Evolutionary conservation across 2,888 invertebrate species (phyloP).

Genomic region (Lacanobia oleracea): DNA sequence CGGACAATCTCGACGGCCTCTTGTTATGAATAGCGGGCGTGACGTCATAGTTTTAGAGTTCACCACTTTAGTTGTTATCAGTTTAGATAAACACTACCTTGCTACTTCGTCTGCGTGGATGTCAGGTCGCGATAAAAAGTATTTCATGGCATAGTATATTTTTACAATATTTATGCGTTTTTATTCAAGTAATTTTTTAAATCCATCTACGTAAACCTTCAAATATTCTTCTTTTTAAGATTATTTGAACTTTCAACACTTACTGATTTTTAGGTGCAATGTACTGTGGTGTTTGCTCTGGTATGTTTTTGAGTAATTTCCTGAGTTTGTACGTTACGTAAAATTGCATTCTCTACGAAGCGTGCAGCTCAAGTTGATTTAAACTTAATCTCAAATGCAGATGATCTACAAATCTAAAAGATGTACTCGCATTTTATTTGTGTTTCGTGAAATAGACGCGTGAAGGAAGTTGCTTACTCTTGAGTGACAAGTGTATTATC

Average conservation of each 20-base stretch:
- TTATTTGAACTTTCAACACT: too few relatives aligned
- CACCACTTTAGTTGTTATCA: conserved; percentile 12
- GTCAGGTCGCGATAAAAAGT: too few relatives aligned
- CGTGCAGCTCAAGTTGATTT: conserved; percentile 2
- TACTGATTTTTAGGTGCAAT: background rate
- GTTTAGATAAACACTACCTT: background rate
- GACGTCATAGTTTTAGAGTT: conserved; percentile 73
- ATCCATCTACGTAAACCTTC: too few relatives aligned
- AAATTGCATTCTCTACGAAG: conserved; percentile 26
- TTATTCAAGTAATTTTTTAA: too few relatives aligned
- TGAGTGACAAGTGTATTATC: background rate
- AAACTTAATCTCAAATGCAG: conserved; percentile 28
- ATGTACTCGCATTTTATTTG: conserved; percentile 22
- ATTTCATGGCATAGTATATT: too few relatives aligned
- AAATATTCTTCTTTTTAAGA: too few relatives aligned
- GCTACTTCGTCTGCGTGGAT: too few relatives aligned
- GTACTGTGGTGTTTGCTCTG: background rate
- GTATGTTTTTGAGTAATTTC: conserved; percentile 3
- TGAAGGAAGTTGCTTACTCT: conserved; percentile 3
- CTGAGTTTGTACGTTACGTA: conserved; percentile 35
- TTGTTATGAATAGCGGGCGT: conserved; percentile 72
- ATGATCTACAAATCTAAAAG: conserved; percentile 24
- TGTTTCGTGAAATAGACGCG: conserved; percentile 32
- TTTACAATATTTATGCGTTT: too few relatives aligned
- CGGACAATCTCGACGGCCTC: conserved; percentile 24